Base-by-base conservation (phyloP, 1,140 invertebrate genomes). In the Oryctes rhinoceros region DNA sequence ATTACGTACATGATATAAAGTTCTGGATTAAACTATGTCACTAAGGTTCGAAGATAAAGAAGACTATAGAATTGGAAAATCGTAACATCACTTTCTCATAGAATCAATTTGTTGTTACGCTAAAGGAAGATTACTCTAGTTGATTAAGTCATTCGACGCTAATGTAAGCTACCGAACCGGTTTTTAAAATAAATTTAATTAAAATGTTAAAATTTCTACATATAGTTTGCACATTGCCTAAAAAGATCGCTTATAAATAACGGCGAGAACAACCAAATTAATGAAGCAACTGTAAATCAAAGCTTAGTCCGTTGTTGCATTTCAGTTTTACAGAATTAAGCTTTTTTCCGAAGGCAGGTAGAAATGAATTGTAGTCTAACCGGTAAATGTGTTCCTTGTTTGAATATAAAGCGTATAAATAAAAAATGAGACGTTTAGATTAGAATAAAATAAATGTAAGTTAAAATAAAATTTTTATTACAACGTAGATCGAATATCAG, bases 401-500 rank as follows among this genome's bases (percentile, higher is more conserved):
- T 71, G 65, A 71, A 71, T 71, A 71, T 71, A 24, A 71, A 71
- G 35, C 24, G 65, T 11, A 71, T 71, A 71, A 35, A 37, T 71
- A 71, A 71, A 71, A 24, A 71, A 71, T 71, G 18, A 24, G 65
- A 71, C 65, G 65, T 71, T 71, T 65, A 77, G 80, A 82, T 81
- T 81, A 82, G 80, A 82, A 82, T 78, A 75, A 80, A 83, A 83
- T 80, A 81, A 80, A 79, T 80, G 80, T 81, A 81, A 81, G 81
- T 83, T 81, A 80, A 80, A 81, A 83, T 81, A 74, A 83, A 81
- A 83, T 79, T 81, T 81, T 81, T 81, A 83, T 81, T 76, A 76
- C 44, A 80, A 81, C 76, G 79, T 79, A 84, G 82, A 84, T 84
- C 83, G 84, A 81, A 83, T 83, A 84, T 84, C 84, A 79, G 84